Percentiles rank a stretch among this genome's conserved stretches.
Evolutionary conservation across 2,797 vertebrate species (phyloP).

Genomic region (Myotis findleyi): DNA sequence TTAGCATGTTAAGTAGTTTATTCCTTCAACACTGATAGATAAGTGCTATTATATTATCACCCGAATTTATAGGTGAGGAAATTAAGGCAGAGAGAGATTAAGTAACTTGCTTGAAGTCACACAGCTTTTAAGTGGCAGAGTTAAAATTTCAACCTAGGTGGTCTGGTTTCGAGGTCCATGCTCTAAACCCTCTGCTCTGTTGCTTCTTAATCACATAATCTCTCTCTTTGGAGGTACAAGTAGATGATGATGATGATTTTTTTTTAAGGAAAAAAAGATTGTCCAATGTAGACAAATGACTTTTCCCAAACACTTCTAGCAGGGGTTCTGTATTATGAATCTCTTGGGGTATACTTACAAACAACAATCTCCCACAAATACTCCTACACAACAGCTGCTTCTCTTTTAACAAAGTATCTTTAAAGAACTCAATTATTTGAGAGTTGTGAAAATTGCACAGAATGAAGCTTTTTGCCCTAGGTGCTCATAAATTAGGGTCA

Average conservation of each 20-base stretch:
- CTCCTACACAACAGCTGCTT: background rate
- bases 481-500: constrained; percentile 42
- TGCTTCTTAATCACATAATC: background rate
- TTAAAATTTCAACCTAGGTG: background rate
- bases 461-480: background rate
- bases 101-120: background rate
- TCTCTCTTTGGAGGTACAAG: background rate
- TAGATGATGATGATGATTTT: background rate
- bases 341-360: background rate
- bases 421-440: background rate
- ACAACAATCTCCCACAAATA: background rate
- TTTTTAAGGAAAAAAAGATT: background rate
- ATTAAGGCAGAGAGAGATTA: background rate
- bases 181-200: background rate
- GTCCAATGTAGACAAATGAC: background rate
- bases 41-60: background rate
- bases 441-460: background rate
- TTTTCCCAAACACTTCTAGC: background rate
- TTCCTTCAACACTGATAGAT: background rate
- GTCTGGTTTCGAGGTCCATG: background rate
- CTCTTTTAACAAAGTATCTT: background rate
- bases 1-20: background rate
- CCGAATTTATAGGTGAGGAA: background rate
- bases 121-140: background rate
- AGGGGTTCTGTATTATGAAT: background rate